Evolutionary conservation across 2,888 invertebrate species (phyloP).

Genomic region (Pogonocherus hispidulus): DNA sequence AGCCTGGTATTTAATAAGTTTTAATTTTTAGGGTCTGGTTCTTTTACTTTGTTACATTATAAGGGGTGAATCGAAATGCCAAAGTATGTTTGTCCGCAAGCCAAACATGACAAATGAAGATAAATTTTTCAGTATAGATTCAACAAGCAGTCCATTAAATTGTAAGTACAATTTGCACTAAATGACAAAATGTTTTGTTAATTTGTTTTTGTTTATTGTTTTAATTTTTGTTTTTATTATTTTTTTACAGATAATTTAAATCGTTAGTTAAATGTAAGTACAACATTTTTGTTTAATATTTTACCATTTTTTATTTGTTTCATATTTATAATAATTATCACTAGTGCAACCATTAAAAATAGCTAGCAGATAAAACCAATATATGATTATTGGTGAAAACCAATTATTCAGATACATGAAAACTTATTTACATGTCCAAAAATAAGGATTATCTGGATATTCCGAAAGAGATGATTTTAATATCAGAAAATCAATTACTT

Average conservation of each 20-base stretch:
- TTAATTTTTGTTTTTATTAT: slow-evolving; percentile 33
- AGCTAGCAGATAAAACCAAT: no score
- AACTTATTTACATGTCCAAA: no score
- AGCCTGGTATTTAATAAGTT: no score
- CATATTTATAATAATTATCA: no score
- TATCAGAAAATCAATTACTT: no score
- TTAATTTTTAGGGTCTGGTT: slow-evolving; percentile 71
- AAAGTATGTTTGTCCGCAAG: slow-evolving; percentile 67
- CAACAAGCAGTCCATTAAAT: slow-evolving; percentile 74
- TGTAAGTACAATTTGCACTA: slow-evolving; percentile 69
- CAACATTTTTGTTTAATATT: background rate
- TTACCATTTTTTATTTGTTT: background rate
- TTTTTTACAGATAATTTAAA: slow-evolving; percentile 35
- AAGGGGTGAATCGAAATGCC: slow-evolving; percentile 72
- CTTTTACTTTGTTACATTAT: slow-evolving; percentile 75
- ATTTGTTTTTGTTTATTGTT: slow-evolving; percentile 9
- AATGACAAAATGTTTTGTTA: background rate
- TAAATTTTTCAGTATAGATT: slow-evolving; percentile 69
- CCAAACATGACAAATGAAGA: slow-evolving; percentile 68
- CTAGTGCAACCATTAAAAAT: no score
- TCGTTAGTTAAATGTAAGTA: slow-evolving; percentile 30
- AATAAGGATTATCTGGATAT: no score
- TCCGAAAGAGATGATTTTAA: no score
- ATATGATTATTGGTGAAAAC: no score
- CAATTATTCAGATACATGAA: no score